phyloP scores from a whole-genome alignment of 2,113 vertebrate species.

The Elanoides forficatus region DNA sequence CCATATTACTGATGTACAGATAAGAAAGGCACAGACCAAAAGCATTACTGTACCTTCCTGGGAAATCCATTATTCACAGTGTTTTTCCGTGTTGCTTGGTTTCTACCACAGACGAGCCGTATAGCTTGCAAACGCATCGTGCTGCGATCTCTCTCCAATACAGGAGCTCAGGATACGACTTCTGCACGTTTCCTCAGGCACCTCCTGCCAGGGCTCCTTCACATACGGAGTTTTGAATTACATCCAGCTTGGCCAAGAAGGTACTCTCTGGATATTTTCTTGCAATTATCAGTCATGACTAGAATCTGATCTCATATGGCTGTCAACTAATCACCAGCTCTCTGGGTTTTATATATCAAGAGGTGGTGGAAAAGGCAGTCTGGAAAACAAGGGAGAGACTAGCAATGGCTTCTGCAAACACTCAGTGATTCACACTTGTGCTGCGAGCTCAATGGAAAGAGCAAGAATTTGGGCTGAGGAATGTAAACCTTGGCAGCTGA shows the following conservation, averaged over 20 bases:
- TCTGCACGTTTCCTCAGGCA: background rate
- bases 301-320: background rate
- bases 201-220: background rate
- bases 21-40: background rate
- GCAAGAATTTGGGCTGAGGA: background rate
- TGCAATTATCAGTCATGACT: background rate
- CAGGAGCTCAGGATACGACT: background rate
- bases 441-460: background rate
- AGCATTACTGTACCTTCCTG: background rate
- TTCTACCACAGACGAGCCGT: background rate
- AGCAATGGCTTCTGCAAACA: background rate
- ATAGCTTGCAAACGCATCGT: background rate
- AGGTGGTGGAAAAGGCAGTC: background rate
- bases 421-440: background rate
- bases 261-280: background rate
- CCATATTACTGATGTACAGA: background rate
- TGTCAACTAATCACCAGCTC: background rate
- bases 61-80: conserved; percentile 2
- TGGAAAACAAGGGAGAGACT: background rate
- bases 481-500: background rate
- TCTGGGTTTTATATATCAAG: background rate
- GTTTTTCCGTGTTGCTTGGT: background rate
- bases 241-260: background rate
- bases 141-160: background rate
- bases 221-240: background rate